These are phyloP conservation scores for Gandaritis pyraliata DNA, from an alignment of 2,888 invertebrate species.

Conservation along the genomic window DNA sequence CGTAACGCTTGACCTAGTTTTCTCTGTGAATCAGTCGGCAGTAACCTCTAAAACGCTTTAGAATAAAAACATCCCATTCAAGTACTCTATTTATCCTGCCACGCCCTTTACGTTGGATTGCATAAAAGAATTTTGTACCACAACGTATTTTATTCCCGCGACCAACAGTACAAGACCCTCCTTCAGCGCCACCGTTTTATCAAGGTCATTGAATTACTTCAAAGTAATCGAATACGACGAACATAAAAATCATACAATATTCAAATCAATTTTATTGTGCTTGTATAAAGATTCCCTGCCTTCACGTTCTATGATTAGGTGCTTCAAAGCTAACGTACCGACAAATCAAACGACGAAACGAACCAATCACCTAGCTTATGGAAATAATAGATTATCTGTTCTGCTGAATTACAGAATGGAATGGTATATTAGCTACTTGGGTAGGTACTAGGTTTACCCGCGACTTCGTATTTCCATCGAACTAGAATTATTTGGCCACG, in stretches of 20 bases:
- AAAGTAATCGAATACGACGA: not conserved
- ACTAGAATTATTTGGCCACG: too few species aligned
- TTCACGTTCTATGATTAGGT: not conserved
- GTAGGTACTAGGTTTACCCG: too few species aligned
- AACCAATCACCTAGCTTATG: not conserved
- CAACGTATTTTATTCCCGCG: not conserved
- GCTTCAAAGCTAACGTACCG: conserved; percentile 1
- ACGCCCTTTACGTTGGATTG: conserved; percentile 2
- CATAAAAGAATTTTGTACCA: not conserved
- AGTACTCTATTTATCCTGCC: conserved; percentile 5
- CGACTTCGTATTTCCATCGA: too few species aligned
- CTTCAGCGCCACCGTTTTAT: not conserved
- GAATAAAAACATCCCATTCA: conserved; percentile 6
- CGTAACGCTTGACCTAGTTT: conserved; percentile 16
- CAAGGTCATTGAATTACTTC: not conserved
- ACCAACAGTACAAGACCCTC: not conserved
- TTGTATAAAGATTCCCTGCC: not conserved
- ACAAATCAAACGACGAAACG: conserved; percentile 6
- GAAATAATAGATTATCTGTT: not conserved
- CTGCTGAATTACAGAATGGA: not conserved
- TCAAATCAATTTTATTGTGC: not conserved
- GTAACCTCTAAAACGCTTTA: conserved; percentile 3
- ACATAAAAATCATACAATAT: not conserved
- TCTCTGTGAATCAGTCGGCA: conserved; percentile 8
- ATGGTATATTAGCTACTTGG: too few species aligned